Conservation (phyloP, 2,888 invertebrate genomes). For the Dasysyrphus tricinctus region DNA sequence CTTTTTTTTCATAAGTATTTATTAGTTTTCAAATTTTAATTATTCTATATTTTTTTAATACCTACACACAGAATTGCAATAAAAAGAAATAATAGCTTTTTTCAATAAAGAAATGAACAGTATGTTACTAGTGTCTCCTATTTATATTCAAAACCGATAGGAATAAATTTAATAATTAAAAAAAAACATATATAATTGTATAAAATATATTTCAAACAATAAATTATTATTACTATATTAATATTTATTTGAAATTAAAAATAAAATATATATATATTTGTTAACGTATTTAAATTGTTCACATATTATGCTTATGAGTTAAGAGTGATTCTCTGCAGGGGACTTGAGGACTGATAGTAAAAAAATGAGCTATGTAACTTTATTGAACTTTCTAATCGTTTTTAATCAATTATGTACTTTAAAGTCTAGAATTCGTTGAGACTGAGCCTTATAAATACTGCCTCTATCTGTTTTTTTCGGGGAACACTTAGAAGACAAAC, state of each 20-base stretch:
- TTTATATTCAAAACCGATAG: slow-evolving; percentile 2
- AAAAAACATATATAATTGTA: slow-evolving; percentile 8
- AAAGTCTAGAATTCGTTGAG: too few relatives aligned
- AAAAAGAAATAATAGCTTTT: slow-evolving; percentile 7
- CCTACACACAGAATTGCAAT: slow-evolving; percentile 18
- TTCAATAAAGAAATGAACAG: background rate
- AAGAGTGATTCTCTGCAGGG: background rate
- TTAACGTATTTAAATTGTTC: slow-evolving; percentile 44
- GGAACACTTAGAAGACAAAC: too few relatives aligned
- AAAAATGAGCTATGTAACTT: too few relatives aligned
- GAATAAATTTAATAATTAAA: background rate
- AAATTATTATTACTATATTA: background rate
- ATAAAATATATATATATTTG: slow-evolving; percentile 56
- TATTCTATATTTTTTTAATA: background rate
- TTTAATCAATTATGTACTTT: too few relatives aligned
- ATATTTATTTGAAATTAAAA: slow-evolving; percentile 31
- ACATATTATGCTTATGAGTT: background rate
- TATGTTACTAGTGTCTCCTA: background rate
- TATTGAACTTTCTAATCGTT: too few relatives aligned
- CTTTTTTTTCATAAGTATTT: background rate
- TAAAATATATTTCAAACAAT: slow-evolving; percentile 1
- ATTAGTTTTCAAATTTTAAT: background rate
- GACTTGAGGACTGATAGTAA: background rate
- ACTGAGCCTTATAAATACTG: too few relatives aligned
- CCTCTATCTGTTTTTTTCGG: too few relatives aligned